phyloP scores from a whole-genome alignment of 2,797 vertebrate species.

The Caiman crocodilus region DNA sequence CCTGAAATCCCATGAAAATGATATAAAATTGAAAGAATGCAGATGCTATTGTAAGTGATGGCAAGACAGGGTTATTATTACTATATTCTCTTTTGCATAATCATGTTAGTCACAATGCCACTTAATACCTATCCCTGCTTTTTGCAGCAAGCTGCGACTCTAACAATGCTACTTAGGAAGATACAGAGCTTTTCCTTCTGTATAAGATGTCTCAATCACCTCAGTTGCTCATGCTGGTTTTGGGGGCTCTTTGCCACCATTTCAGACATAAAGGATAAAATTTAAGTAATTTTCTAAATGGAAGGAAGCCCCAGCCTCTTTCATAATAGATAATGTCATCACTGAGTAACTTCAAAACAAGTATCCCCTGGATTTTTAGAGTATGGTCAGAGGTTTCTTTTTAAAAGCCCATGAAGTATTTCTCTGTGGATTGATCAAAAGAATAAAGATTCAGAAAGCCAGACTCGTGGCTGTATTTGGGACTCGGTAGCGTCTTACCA shows the following conservation, averaged over 20 bases:
- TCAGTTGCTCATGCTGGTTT: conserved; percentile 23
- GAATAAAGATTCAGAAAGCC: background rate
- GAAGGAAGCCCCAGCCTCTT: background rate
- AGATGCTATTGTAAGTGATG: conserved; percentile 43
- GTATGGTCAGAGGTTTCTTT: background rate
- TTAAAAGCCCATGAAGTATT: background rate
- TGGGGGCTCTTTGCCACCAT: conserved; percentile 6
- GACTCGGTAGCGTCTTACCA: background rate
- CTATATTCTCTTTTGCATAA: conserved; percentile 47
- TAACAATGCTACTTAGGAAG: conserved; percentile 1
- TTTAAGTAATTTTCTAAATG: conserved; percentile 8
- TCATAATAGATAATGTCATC: background rate
- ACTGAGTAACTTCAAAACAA: background rate
- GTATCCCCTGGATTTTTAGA: rapidly evolving
- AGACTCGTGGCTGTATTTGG: background rate
- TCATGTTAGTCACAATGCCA: conserved; percentile 4
- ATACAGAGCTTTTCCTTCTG: conserved; percentile 2
- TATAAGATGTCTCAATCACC: conserved; percentile 41
- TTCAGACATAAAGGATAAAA: background rate
- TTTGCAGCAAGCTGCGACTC: conserved; percentile 18
- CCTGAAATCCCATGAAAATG: conserved; percentile 49
- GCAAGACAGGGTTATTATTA: background rate
- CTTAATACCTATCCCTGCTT: conserved; percentile 40
- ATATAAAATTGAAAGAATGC: conserved; percentile 49
- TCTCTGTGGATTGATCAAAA: background rate